Conservation (phyloP, 2,888 invertebrate species). For the Lagria hirta region DNA sequence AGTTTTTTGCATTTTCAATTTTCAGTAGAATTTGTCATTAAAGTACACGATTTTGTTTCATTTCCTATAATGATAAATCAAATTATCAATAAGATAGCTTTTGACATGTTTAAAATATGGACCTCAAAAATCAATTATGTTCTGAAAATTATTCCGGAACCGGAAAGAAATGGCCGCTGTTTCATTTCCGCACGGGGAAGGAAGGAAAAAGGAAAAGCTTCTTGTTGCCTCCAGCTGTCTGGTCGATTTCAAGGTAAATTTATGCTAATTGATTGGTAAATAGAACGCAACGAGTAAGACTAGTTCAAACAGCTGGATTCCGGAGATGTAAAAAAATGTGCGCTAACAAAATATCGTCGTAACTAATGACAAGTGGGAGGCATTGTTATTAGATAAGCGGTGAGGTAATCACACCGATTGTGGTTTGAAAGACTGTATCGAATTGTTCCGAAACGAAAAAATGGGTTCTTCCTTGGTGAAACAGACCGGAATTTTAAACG, state of each 20-base stretch:
- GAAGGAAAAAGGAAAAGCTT: constrained; percentile 10
- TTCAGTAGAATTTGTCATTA: too few relatives aligned
- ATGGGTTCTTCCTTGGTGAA: too few relatives aligned
- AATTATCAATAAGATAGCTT: too few relatives aligned
- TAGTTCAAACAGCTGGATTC: constrained; percentile 19
- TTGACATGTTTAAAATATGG: too few relatives aligned
- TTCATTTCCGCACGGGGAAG: constrained; percentile 21
- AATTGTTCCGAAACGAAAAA: too few relatives aligned
- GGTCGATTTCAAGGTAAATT: constrained; percentile 17
- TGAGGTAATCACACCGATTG: constrained; percentile 19
- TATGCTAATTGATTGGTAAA: constrained; percentile 18
- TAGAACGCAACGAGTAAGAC: constrained; percentile 11
- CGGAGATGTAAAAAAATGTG: constrained; percentile 13
- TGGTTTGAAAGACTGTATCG: too few relatives aligned
- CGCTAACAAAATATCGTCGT: constrained; percentile 14
- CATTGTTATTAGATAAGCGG: constrained; percentile 22
- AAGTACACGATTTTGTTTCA: too few relatives aligned
- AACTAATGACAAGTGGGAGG: constrained; percentile 18
- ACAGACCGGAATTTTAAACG: too few relatives aligned
- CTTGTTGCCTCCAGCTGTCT: not conserved
- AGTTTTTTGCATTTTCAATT: too few relatives aligned
- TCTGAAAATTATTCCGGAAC: constrained; percentile 8
- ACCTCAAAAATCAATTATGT: too few relatives aligned
- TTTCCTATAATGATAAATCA: too few relatives aligned
- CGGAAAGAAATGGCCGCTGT: constrained; percentile 23